These are phyloP conservation scores for Teleogryllus occipitalis DNA, from an alignment of 1,140 invertebrate species.

Conservation along the genomic window DNA sequence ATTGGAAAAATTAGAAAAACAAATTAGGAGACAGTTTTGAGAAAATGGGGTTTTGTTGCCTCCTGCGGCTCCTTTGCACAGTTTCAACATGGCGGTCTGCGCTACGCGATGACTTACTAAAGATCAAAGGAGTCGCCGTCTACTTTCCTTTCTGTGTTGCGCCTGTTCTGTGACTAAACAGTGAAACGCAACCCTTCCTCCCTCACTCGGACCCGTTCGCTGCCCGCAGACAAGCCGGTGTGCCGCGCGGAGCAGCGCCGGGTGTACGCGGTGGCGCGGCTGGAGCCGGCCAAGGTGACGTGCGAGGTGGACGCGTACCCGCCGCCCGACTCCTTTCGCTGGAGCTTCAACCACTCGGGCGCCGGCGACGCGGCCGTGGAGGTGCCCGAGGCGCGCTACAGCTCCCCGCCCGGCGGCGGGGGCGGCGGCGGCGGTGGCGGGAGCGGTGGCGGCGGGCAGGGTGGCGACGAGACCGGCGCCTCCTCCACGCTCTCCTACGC, in stretches of 20 bases:
- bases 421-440: too few relatives aligned
- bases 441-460: too few relatives aligned
- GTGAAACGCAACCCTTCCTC: too few relatives aligned
- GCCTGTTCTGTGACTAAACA: too few relatives aligned
- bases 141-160: too few relatives aligned
- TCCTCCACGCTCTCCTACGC: constrained; percentile 66
- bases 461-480: constrained; percentile 30
- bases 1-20: too few relatives aligned
- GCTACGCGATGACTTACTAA: too few relatives aligned
- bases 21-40: too few relatives aligned
- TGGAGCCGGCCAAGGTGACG: constrained; percentile 67
- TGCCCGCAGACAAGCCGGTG: constrained; percentile 68
- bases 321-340: constrained; percentile 70
- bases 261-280: constrained; percentile 74
- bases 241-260: constrained; percentile 68
- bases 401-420: neutral
- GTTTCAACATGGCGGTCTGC: too few relatives aligned
- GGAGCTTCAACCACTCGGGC: constrained; percentile 84
- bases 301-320: constrained; percentile 84
- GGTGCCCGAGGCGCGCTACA: constrained; percentile 47
- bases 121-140: too few relatives aligned
- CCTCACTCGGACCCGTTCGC: neutral
- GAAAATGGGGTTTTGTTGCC: too few relatives aligned
- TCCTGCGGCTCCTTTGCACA: too few relatives aligned
- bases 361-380: constrained; percentile 67